Conservation (phyloP, 2,797 vertebrate genomes). For the Rhinella marina region DNA sequence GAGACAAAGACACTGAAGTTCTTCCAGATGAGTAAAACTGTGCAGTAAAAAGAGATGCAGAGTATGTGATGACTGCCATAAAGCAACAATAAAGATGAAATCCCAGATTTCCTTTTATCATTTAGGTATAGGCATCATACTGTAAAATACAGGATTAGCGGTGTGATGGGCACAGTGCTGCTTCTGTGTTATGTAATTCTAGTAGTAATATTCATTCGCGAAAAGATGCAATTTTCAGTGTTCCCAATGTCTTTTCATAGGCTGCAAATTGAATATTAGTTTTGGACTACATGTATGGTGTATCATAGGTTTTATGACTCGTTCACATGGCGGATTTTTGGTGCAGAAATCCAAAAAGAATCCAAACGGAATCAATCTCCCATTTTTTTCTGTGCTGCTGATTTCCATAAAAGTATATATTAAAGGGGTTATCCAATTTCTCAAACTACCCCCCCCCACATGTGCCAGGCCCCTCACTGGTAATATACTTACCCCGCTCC, state of each 20-base stretch:
- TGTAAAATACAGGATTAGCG: conserved; percentile 9
- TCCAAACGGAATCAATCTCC: no score
- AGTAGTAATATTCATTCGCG: neutral
- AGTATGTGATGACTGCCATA: conserved; percentile 31
- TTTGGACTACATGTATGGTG: neutral
- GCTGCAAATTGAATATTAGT: neutral
- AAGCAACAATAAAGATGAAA: conserved; percentile 25
- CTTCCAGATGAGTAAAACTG: conserved; percentile 53
- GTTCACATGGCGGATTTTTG: no score
- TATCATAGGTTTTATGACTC: neutral
- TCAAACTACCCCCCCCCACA: no score
- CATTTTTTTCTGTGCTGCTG: no score
- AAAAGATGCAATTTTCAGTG: neutral
- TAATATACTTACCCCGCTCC: no score
- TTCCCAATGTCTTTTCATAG: neutral
- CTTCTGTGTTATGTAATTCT: neutral
- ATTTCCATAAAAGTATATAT: no score
- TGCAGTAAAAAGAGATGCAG: conserved; percentile 51
- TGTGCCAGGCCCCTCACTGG: no score
- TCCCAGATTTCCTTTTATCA: conserved; percentile 17
- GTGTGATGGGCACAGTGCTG: conserved; percentile 15
- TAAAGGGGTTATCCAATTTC: no score
- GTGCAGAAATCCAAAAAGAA: no score
- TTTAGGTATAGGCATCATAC: neutral
- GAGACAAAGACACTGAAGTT: conserved; percentile 64